phyloP scores from a whole-genome alignment of 1,140 invertebrate genomes.

The Polypedilum pembai region DNA sequence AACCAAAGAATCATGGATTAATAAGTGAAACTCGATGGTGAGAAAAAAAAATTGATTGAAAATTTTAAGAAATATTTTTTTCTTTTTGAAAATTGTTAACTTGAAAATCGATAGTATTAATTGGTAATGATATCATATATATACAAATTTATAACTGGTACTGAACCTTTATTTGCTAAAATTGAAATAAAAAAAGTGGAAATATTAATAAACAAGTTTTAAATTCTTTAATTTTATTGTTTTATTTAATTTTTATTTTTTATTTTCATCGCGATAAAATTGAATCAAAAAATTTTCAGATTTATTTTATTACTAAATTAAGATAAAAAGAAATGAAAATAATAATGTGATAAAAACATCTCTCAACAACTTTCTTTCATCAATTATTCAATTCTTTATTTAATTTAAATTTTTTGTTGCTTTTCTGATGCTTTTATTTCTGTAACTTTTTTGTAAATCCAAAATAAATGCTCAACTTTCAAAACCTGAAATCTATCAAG shows the following conservation, averaged over 20 bases:
- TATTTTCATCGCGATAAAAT: neutral
- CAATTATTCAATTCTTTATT: neutral
- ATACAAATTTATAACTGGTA: slow-evolving; percentile 8
- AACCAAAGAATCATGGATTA: slow-evolving; percentile 15
- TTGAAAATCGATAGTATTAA: slow-evolving; percentile 4
- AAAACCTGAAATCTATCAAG: no score
- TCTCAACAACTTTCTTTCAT: neutral
- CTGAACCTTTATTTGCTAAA: neutral
- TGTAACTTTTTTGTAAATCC: neutral
- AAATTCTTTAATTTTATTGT: neutral
- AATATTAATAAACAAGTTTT: neutral
- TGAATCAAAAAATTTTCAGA: neutral
- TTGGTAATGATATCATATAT: neutral
- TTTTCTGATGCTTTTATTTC: neutral
- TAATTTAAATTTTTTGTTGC: no score
- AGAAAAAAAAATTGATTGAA: no score
- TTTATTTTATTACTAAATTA: neutral
- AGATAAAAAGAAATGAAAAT: neutral
- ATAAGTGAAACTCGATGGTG: neutral
- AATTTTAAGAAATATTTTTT: no score
- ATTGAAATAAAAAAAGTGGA: neutral
- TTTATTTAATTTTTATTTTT: neutral
- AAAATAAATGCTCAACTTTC: neutral
- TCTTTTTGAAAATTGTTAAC: slow-evolving; percentile 7
- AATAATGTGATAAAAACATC: slow-evolving; percentile 1